Base-by-base conservation (phyloP, 2,113 vertebrate genomes). In the Hippolais icterina region DNA sequence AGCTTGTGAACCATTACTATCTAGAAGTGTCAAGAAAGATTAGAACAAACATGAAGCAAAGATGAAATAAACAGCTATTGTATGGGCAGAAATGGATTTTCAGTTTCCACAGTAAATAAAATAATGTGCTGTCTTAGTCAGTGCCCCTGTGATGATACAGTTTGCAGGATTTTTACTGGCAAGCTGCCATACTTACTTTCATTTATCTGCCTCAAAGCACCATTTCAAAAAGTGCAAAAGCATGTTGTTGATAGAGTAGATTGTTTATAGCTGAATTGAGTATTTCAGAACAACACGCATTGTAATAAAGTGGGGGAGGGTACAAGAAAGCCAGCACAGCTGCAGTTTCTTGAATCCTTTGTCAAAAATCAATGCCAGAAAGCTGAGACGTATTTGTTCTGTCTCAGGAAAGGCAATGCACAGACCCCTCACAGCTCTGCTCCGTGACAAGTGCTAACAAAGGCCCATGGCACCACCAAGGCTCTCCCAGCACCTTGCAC, bases 151-250 rank as follows among this genome's bases (percentile, higher is more conserved):
- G 94, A 98, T 98, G 97, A 97, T 96, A 97, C 95, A 94, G 92
- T 98, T 96, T 98, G 97, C 96, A 97, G 98, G 94, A 98, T 98
- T 98, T 97, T 98, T 98, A 98, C 97, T 98, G 98, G 98, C 98
- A 97, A 97, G 95, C 98, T 98, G 99, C 99, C 99, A 97, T 98
- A 97, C 98, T 97, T 96, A 97, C 98, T 99, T 97, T 98, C 98
- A 98, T 99, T 98, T 98, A 98, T 99, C 98, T 98, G 98, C 97
- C 98, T 99, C 98, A 96, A 98, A 98, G 99, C 98, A 98, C 97
- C 97, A 98, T 98, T 98, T 98, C 98, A 97, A 98, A 98, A 98
- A 99, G 99, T 99, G 99, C 99, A 99, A 99, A 99, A 99, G 98
- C 99, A 98, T 99, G 99, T 99, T 98, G 98, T 97, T 98, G 98